Conservation (phyloP, 2,888 invertebrate genomes). For the Drosophila merina region DNA sequence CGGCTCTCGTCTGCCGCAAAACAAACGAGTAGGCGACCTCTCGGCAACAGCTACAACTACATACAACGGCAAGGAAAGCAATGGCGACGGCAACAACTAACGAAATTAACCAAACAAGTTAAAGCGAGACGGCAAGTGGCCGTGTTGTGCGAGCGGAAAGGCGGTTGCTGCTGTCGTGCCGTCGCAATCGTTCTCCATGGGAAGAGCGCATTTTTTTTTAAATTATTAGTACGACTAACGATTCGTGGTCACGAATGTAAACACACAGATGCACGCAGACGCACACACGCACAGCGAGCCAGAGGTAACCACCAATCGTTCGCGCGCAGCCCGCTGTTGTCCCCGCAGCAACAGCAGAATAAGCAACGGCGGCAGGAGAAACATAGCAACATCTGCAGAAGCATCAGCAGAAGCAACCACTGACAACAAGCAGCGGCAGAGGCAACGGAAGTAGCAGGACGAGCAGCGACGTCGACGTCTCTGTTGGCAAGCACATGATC, state of each 20-base stretch:
- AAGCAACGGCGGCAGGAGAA: background rate
- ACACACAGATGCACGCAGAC: slow-evolving; percentile 25
- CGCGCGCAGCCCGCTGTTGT: slow-evolving; percentile 73
- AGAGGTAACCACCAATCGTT: slow-evolving; percentile 72
- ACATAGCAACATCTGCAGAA: slow-evolving; percentile 16
- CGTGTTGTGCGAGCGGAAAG: slow-evolving; percentile 37
- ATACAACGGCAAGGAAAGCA: slow-evolving; percentile 26
- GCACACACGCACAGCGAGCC: slow-evolving; percentile 13
- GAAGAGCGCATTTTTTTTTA: slow-evolving; percentile 65
- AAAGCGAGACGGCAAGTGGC: slow-evolving; percentile 75
- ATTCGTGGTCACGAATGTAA: slow-evolving; percentile 75
- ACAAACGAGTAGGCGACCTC: slow-evolving; percentile 21
- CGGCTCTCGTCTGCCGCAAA: slow-evolving; percentile 24
- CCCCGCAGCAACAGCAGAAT: slow-evolving; percentile 42
- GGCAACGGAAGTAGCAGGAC: slow-evolving; percentile 10
- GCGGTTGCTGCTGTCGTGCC: slow-evolving; percentile 25
- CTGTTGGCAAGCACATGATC: slow-evolving; percentile 80
- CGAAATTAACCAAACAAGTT: slow-evolving; percentile 78
- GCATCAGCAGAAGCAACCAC: slow-evolving; percentile 18
- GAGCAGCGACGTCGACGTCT: slow-evolving; percentile 27
- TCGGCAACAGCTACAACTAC: slow-evolving; percentile 11
- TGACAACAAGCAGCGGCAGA: slow-evolving; percentile 15
- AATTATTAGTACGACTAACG: slow-evolving; percentile 81
- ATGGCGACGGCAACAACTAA: slow-evolving; percentile 61
- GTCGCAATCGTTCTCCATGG: slow-evolving; percentile 40